These are phyloP conservation scores for Acanthosepion esculentum DNA, from an alignment of 2,888 invertebrate genomes.

Conservation along the genomic window DNA sequence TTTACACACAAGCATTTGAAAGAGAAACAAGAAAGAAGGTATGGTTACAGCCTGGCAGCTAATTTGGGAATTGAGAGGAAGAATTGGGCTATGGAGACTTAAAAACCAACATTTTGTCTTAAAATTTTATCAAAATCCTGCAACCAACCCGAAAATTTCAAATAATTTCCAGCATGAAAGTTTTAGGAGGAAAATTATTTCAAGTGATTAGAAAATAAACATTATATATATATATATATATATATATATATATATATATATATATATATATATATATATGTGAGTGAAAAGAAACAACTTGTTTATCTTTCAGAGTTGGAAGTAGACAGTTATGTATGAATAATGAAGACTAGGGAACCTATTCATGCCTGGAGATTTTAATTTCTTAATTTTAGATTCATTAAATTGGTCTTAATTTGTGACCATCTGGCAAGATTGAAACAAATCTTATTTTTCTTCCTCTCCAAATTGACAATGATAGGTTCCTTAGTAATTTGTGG, in stretches of 20 bases:
- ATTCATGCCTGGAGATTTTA: background rate
- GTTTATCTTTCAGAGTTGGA: background rate
- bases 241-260: no score
- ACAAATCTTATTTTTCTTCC: background rate
- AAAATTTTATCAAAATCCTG: no score
- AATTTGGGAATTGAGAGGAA: background rate
- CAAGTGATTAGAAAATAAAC: background rate
- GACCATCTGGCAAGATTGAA: conserved; percentile 33
- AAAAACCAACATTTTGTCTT: background rate
- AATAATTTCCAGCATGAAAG: no score
- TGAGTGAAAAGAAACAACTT: background rate
- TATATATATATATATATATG: no score
- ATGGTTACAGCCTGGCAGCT: background rate
- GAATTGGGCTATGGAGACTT: background rate
- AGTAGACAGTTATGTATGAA: background rate
- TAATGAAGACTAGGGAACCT: background rate
- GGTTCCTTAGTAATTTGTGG: background rate
- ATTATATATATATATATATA: no score
- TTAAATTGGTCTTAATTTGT: conserved; percentile 20
- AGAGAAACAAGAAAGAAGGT: background rate
- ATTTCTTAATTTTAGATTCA: background rate
- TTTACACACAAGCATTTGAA: background rate
- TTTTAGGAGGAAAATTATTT: background rate
- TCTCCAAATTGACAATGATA: background rate
- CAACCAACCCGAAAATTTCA: no score